A percentile compares a stretch with the other conserved stretches of the same genome.
Conservation (phyloP, 2,888 invertebrate species). For the Tolmerus cingulatus region DNA sequence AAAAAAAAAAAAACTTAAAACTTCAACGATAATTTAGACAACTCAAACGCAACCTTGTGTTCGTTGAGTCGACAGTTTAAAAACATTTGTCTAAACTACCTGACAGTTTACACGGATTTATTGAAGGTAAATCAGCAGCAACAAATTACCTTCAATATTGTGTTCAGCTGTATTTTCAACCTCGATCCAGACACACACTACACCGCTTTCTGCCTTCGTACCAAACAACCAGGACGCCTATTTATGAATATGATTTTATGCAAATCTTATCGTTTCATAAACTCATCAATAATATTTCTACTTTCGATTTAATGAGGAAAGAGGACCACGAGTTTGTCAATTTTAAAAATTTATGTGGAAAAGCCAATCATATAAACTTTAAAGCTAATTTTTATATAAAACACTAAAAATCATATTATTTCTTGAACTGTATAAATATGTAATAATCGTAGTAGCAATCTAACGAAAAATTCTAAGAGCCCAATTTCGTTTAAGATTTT, state of each 20-base stretch:
- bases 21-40: not conserved
- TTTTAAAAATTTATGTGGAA: too few relatives aligned
- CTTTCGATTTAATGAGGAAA: too few relatives aligned
- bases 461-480: too few relatives aligned
- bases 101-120: not conserved
- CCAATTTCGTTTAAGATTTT: too few relatives aligned
- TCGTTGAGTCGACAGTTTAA: not conserved
- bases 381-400: too few relatives aligned
- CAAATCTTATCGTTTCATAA: too few relatives aligned
- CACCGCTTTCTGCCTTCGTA: not conserved
- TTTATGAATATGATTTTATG: not conserved
- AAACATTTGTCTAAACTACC: not conserved
- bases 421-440: too few relatives aligned
- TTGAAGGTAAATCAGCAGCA: not conserved
- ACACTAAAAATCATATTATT: too few relatives aligned
- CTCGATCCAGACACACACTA: not conserved
- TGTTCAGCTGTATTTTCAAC: not conserved
- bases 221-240: not conserved
- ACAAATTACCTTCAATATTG: not conserved
- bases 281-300: too few relatives aligned
- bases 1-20: not conserved
- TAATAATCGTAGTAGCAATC: too few relatives aligned
- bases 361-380: too few relatives aligned
- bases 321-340: too few relatives aligned
- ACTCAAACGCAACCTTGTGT: not conserved